phyloP scores from a whole-genome alignment of 2,797 vertebrate genomes.

The Erethizon dorsatum region DNA sequence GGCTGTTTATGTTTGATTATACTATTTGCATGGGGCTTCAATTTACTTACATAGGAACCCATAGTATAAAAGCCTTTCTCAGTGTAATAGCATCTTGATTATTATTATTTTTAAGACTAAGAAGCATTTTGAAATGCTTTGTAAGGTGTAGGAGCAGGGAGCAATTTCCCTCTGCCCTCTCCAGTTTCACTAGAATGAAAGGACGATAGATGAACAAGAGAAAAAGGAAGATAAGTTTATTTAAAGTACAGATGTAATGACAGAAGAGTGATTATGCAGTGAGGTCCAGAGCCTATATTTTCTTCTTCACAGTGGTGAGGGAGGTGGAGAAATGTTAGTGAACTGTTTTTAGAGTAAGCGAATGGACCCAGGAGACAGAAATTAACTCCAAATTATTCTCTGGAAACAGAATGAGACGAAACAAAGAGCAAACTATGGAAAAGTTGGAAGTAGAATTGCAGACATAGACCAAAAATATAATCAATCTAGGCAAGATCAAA shows the following conservation, averaged over 20 bases:
- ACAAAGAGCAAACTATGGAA: background rate
- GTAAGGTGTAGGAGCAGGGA: background rate
- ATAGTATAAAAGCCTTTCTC: background rate
- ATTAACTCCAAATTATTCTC: background rate
- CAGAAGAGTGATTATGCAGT: too few species aligned
- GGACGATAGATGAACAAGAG: background rate
- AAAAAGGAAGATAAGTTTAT: background rate
- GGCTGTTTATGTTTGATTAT: background rate
- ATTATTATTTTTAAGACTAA: background rate
- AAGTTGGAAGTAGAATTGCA: background rate
- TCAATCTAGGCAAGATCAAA: background rate
- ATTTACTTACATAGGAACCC: background rate
- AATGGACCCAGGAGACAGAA: background rate
- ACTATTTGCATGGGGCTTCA: background rate
- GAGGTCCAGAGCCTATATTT: background rate
- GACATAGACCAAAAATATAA: background rate
- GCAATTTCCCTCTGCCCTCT: background rate
- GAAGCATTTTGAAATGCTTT: background rate
- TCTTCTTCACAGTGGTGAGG: background rate
- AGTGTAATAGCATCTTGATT: background rate
- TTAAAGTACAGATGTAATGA: background rate
- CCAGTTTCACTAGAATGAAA: background rate
- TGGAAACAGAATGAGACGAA: background rate
- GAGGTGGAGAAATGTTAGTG: background rate
- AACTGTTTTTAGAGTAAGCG: background rate